Evolutionary conservation across 2,113 vertebrate species (phyloP).

Genomic region (Lophochroa leadbeateri): DNA sequence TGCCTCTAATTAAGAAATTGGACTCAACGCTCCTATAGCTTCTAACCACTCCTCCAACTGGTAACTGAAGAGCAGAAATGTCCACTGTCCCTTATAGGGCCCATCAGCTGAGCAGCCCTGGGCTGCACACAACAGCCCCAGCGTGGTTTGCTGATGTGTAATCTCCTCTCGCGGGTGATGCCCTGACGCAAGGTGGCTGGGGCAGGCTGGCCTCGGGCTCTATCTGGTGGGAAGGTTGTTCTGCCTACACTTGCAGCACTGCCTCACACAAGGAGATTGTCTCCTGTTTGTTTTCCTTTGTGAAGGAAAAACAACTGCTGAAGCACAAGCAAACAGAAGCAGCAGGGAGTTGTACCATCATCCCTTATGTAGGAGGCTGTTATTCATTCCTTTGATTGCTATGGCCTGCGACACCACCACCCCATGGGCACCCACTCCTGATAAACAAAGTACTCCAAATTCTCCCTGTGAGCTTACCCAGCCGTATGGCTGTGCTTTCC

Average conservation of each 20-base stretch:
- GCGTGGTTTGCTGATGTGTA: background rate
- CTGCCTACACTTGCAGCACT: background rate
- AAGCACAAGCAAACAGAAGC: background rate
- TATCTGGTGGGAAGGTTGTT: background rate
- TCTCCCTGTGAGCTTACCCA: too few species aligned
- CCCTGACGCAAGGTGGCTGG: background rate
- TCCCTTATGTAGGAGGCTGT: background rate
- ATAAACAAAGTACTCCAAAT: background rate
- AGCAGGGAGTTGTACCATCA: background rate
- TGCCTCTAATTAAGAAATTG: background rate
- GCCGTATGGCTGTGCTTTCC: background rate
- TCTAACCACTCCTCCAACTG: background rate
- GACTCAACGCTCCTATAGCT: background rate
- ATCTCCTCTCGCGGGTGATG: background rate
- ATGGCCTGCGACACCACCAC: background rate
- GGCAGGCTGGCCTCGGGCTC: background rate
- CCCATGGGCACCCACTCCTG: background rate
- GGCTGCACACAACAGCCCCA: background rate
- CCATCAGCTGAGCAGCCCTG: background rate
- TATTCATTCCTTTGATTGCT: background rate
- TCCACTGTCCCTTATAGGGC: rapidly evolving
- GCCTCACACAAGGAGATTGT: background rate
- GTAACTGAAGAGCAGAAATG: background rate
- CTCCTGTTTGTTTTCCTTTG: background rate
- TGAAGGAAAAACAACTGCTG: background rate